Conservation (phyloP, 2,888 invertebrate species). For the Mycalesis mineus region DNA sequence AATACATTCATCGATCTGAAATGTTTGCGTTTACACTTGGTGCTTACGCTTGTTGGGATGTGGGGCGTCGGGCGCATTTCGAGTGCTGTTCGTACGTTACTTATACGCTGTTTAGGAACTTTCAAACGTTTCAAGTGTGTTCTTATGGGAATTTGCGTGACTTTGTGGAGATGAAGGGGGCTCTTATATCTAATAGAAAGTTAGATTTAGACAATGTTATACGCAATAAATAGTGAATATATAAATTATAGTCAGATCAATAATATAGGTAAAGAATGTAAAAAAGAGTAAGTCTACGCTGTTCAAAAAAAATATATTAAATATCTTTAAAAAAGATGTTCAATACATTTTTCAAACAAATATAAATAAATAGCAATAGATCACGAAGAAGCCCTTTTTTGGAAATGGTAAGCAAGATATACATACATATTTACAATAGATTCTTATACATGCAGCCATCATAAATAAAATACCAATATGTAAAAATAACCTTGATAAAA, state of each 20-base stretch:
- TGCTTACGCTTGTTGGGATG: slow-evolving; percentile 55
- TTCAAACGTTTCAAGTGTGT: slow-evolving; percentile 62
- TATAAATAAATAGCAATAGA: too few relatives aligned
- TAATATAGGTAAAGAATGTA: too few relatives aligned
- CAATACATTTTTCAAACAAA: too few relatives aligned
- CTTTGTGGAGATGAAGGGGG: slow-evolving; percentile 35
- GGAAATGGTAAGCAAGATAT: too few relatives aligned
- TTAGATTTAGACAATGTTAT: background rate
- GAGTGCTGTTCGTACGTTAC: slow-evolving; percentile 69
- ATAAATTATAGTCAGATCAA: background rate
- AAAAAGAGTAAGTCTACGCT: too few relatives aligned
- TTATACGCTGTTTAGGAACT: slow-evolving; percentile 72
- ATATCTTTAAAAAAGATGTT: too few relatives aligned
- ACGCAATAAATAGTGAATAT: background rate
- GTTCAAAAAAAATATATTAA: too few relatives aligned
- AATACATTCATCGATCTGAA: slow-evolving; percentile 68
- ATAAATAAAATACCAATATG: too few relatives aligned
- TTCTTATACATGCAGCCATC: too few relatives aligned
- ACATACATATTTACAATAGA: too few relatives aligned
- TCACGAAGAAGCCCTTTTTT: too few relatives aligned
- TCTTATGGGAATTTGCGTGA: slow-evolving; percentile 61
- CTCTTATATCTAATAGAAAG: background rate
- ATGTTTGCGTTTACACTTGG: slow-evolving; percentile 46
- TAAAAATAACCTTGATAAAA: too few relatives aligned
- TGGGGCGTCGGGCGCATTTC: slow-evolving; percentile 51